Evolutionary conservation across 2,888 invertebrate genomes (phyloP).

Genomic region (Mythimna impura): DNA sequence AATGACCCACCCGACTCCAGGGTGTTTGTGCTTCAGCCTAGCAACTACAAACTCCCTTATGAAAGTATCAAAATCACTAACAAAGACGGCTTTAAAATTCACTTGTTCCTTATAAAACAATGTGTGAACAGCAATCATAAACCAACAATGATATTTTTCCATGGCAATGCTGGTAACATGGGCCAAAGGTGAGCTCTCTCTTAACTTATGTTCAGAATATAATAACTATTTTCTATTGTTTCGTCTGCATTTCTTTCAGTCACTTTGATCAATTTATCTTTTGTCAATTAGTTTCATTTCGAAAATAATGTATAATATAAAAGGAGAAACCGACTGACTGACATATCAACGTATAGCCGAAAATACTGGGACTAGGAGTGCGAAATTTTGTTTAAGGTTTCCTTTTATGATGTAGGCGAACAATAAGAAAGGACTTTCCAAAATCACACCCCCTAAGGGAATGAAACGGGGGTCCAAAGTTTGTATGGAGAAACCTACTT

Average conservation of each 20-base stretch:
- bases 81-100: conserved; percentile 94
- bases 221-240: background rate
- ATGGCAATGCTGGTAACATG: conserved; percentile 99
- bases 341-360: no score
- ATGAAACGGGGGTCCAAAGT: no score
- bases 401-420: no score
- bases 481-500: no score
- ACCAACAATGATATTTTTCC: conserved; percentile 97
- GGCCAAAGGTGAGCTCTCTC: conserved; percentile 93
- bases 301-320: background rate
- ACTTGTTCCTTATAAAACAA: conserved; percentile 95
- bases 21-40: conserved; percentile 96
- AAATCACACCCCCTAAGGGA: no score
- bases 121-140: conserved; percentile 92
- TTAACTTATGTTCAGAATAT: background rate
- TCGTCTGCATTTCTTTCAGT: background rate
- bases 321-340: no score
- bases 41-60: conserved; percentile 95
- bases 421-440: no score
- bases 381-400: no score
- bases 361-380: no score
- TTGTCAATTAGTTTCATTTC: background rate
- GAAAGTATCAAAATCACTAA: conserved; percentile 94
- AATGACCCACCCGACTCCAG: conserved; percentile 97
- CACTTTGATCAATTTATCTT: background rate